Evolutionary conservation across 2,797 vertebrate species (phyloP).

Genomic region (Podarcis lilfordi): DNA sequence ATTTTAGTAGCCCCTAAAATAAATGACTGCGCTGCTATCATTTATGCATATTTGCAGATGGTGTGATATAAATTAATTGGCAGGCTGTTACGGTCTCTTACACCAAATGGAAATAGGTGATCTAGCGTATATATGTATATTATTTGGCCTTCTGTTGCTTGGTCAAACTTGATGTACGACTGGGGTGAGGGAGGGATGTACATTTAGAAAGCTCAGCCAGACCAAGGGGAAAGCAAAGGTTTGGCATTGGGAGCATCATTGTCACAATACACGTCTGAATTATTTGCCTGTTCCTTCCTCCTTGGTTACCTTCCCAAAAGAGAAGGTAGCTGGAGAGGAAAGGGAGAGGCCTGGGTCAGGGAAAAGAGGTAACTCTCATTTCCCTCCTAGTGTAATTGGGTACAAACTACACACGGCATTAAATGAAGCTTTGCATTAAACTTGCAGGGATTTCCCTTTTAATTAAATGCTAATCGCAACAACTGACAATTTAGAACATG

Average conservation of each 20-base stretch:
- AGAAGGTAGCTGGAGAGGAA: background rate
- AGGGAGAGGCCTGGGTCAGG: background rate
- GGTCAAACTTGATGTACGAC: background rate
- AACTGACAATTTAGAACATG: background rate
- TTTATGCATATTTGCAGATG: background rate
- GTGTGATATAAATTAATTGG: background rate
- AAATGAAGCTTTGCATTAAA: background rate
- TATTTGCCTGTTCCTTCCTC: background rate
- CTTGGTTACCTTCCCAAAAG: background rate
- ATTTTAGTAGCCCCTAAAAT: conserved; percentile 31
- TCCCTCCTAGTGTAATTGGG: background rate
- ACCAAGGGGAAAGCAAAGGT: background rate
- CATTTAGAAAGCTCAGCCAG: background rate
- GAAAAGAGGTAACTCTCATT: background rate
- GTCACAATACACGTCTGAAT: background rate
- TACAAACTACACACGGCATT: too few relatives aligned
- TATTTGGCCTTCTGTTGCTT: background rate
- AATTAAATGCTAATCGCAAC: background rate
- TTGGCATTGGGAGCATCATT: background rate
- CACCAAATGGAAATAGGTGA: background rate
- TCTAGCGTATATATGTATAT: too few relatives aligned
- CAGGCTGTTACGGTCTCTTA: background rate
- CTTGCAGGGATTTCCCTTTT: background rate
- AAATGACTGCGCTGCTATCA: background rate
- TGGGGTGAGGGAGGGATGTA: too few relatives aligned